These are phyloP conservation scores for Diaperis boleti DNA, from an alignment of 2,888 invertebrate genomes.

Conservation along the genomic window DNA sequence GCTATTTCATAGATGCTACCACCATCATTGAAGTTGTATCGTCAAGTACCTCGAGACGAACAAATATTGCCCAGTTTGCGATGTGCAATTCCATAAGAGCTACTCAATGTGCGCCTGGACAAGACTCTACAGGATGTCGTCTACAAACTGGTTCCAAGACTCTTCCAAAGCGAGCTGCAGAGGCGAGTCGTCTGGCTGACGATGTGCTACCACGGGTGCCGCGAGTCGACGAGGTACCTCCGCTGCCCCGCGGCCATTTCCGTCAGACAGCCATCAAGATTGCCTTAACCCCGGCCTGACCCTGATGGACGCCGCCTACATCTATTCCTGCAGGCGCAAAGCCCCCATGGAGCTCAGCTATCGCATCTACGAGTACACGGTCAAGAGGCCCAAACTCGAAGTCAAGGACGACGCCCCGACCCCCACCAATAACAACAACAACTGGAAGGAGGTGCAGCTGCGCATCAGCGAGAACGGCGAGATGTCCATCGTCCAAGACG, in stretches of 20 bases:
- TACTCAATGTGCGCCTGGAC: slow-evolving; percentile 78
- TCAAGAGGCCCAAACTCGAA: slow-evolving; percentile 66
- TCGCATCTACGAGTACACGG: slow-evolving; percentile 70
- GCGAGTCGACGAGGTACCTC: slow-evolving; percentile 66
- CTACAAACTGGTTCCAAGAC: slow-evolving; percentile 81
- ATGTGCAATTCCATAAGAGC: slow-evolving; percentile 81
- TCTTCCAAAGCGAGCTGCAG: slow-evolving; percentile 74
- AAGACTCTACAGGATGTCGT: slow-evolving; percentile 80
- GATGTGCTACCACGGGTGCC: slow-evolving; percentile 70
- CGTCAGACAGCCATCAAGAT: slow-evolving; percentile 74
- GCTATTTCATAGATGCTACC: slow-evolving; percentile 84
- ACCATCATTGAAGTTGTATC: slow-evolving; percentile 83
- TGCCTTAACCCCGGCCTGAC: slow-evolving; percentile 73
- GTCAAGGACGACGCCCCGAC: slow-evolving; percentile 54
- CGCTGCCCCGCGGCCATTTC: slow-evolving; percentile 80
- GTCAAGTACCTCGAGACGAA: slow-evolving; percentile 77
- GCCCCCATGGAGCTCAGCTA: slow-evolving; percentile 73
- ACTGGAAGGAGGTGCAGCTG: slow-evolving; percentile 75
- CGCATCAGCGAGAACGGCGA: slow-evolving; percentile 76
- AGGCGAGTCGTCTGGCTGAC: slow-evolving; percentile 71
- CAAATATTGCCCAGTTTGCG: slow-evolving; percentile 82
- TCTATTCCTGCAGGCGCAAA: slow-evolving; percentile 78
- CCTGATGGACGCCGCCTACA: slow-evolving; percentile 80
- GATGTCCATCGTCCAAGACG: slow-evolving; percentile 69
- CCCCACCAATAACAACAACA: slow-evolving; percentile 63